Evolutionary conservation across 2,888 invertebrate genomes (phyloP).

Genomic region (Atrina japonica): DNA sequence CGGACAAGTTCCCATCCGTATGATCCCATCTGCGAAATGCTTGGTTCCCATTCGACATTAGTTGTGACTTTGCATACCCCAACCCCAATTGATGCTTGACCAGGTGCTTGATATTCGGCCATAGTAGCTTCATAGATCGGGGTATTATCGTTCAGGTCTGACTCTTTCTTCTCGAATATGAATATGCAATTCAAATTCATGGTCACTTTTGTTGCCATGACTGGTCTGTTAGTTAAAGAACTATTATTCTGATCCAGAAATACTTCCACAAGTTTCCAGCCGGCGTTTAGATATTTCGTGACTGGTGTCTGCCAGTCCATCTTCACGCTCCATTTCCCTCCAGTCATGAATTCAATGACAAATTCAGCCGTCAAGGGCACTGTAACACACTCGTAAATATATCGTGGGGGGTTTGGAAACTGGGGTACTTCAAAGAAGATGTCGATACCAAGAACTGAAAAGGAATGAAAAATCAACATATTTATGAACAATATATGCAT

Average conservation of each 20-base stretch:
- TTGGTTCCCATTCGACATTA: constrained; percentile 67
- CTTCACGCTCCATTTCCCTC: constrained; percentile 43
- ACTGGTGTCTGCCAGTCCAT: constrained; percentile 72
- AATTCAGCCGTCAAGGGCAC: constrained; percentile 53
- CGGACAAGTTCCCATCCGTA: constrained; percentile 77
- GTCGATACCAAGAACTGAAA: constrained; percentile 73
- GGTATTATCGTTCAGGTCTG: constrained; percentile 63
- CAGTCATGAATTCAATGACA: not conserved
- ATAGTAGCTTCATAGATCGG: constrained; percentile 74
- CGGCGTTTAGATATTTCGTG: constrained; percentile 65
- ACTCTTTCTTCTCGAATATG: constrained; percentile 76
- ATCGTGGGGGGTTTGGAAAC: constrained; percentile 55
- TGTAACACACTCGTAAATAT: constrained; percentile 69
- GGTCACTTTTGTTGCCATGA: constrained; percentile 40
- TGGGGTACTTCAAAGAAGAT: constrained; percentile 75
- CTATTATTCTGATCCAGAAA: constrained; percentile 60
- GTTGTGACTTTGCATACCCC: constrained; percentile 41
- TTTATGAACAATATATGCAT: not conserved
- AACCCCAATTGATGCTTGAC: constrained; percentile 43
- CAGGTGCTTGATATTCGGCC: constrained; percentile 64
- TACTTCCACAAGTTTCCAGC: constrained; percentile 76
- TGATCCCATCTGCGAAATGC: constrained; percentile 70
- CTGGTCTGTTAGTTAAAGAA: constrained; percentile 20
- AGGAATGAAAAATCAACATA: not conserved
- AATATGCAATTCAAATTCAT: constrained; percentile 66